Evolutionary conservation across 2,888 invertebrate species (phyloP).

Genomic region (Stegophylla sp.): DNA sequence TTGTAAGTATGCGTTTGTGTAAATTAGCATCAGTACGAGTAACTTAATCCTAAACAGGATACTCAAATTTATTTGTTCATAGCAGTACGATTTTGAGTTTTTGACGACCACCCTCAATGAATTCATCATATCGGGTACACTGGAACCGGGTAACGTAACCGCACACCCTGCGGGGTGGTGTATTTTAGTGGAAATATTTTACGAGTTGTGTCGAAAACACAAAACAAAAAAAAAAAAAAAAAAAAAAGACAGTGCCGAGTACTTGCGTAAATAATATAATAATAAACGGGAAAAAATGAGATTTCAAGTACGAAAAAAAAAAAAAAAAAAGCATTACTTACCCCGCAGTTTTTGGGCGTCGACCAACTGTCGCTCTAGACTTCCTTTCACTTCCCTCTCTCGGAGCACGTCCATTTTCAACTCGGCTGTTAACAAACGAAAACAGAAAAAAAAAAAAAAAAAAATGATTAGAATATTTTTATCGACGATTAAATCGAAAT

Average conservation of each 20-base stretch:
- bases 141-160: conserved; percentile 51
- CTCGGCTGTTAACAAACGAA: conserved; percentile 79
- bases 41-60: conserved; percentile 55
- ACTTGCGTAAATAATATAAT: conserved; percentile 41
- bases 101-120: conserved; percentile 57
- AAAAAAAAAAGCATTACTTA: conserved; percentile 72
- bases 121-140: conserved; percentile 25
- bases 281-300: conserved; percentile 53
- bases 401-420: conserved; percentile 93
- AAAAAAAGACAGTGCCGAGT: conserved; percentile 28
- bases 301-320: conserved; percentile 56
- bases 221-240: conserved; percentile 30
- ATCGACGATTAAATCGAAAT: background rate
- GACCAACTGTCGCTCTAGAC: conserved; percentile 87
- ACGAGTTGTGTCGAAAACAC: conserved; percentile 14
- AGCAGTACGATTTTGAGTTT: conserved; percentile 18
- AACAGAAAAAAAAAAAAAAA: conserved; percentile 57
- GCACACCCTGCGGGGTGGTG: conserved; percentile 52
- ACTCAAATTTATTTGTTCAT: conserved; percentile 54
- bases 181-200: conserved; percentile 35
- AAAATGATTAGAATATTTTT: background rate
- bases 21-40: conserved; percentile 42
- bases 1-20: conserved; percentile 8
- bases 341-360: conserved; percentile 95
- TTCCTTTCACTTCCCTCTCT: conserved; percentile 92